These are phyloP conservation scores for Syngnathus scovelli DNA, from an alignment of 2,113 vertebrate genomes.

Conservation along the genomic window DNA sequence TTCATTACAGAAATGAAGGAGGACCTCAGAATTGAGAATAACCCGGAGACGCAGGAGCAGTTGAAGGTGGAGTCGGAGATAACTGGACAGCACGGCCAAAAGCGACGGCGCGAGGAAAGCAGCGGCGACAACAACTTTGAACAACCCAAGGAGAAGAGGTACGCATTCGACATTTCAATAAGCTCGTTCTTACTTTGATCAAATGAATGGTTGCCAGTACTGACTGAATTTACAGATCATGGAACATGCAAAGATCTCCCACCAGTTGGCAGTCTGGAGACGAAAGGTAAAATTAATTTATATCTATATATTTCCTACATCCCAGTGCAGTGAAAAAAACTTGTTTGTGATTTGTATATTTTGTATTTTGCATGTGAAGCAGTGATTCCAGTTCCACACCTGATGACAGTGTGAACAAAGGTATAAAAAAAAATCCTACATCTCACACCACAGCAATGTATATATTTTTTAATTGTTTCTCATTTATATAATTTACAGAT, in stretches of 20 bases:
- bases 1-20: conserved; percentile 41
- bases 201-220: background rate
- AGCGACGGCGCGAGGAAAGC: conserved; percentile 76
- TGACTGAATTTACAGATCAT: background rate
- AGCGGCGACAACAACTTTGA: conserved; percentile 76
- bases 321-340: background rate
- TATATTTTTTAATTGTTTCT: background rate
- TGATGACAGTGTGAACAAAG: background rate
- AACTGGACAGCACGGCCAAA: conserved; percentile 65
- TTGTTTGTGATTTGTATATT: background rate
- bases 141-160: conserved; percentile 82
- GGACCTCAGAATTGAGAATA: conserved; percentile 53
- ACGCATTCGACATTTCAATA: background rate
- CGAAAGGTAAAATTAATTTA: background rate
- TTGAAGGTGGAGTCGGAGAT: conserved; percentile 48
- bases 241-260: background rate
- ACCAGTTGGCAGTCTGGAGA: background rate
- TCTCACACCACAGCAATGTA: background rate
- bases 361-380: background rate
- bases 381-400: background rate
- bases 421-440: background rate
- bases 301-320: background rate
- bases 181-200: no score
- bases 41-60: conserved; percentile 40
- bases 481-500: background rate